Percentiles rank a stretch among this genome's conserved stretches.
Conservation (phyloP, 2,888 invertebrate genomes). For the Chromoteleia sp. region DNA sequence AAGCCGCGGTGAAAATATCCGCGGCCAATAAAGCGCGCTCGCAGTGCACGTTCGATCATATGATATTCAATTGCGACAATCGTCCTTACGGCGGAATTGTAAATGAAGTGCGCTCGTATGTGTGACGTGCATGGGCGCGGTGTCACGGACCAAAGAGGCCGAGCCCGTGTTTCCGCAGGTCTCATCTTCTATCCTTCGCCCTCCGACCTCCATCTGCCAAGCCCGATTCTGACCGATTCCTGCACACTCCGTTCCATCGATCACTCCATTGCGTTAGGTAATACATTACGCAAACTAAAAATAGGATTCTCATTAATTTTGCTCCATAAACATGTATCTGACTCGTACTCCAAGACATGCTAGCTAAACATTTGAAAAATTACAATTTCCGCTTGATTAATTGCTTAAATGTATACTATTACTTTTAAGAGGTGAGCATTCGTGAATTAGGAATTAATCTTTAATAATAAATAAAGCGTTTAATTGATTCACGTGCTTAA, state of each 20-base stretch:
- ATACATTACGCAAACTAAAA: constrained; percentile 65
- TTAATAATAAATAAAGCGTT: too few relatives aligned
- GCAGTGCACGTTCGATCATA: background rate
- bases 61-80: constrained; percentile 50
- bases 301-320: constrained; percentile 48
- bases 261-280: constrained; percentile 64
- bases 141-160: constrained; percentile 83
- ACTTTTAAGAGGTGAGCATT: too few relatives aligned
- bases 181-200: constrained; percentile 79
- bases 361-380: background rate
- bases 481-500: too few relatives aligned
- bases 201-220: constrained; percentile 72
- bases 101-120: constrained; percentile 55
- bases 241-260: constrained; percentile 57
- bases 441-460: too few relatives aligned
- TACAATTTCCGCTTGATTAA: background rate
- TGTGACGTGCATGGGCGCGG: constrained; percentile 79
- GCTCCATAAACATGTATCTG: constrained; percentile 20
- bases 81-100: constrained; percentile 37
- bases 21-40: constrained; percentile 1
- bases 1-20: background rate
- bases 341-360: constrained; percentile 1
- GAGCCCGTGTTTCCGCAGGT: constrained; percentile 82
- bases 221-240: constrained; percentile 70
- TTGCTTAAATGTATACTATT: too few relatives aligned